These are phyloP conservation scores for Hesperophylax magnus DNA, from an alignment of 1,140 invertebrate genomes.

Conservation along the genomic window DNA sequence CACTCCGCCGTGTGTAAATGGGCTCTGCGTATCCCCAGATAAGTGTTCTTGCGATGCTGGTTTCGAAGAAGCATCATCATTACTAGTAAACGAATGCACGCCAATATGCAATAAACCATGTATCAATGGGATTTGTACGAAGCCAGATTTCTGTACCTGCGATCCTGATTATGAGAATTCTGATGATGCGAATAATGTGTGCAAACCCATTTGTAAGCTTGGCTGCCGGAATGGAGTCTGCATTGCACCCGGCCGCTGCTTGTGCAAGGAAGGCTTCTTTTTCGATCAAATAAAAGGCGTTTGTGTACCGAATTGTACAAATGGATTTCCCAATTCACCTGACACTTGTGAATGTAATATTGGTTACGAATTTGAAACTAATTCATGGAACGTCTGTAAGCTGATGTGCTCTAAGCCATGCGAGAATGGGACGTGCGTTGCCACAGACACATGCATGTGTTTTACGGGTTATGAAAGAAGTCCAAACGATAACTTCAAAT, in stretches of 20 bases:
- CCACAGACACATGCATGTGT: constrained; percentile 63
- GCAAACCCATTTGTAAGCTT: constrained; percentile 69
- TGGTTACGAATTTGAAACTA: constrained; percentile 68
- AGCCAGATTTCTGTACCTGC: constrained; percentile 64
- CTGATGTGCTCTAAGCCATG: constrained; percentile 62
- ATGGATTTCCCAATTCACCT: constrained; percentile 4
- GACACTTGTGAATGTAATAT: constrained; percentile 67
- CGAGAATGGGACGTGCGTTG: constrained; percentile 62
- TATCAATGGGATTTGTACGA: constrained; percentile 68
- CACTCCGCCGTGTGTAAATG: constrained; percentile 53
- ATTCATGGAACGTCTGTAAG: constrained; percentile 67
- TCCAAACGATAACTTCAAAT: constrained; percentile 55
- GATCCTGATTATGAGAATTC: constrained; percentile 52
- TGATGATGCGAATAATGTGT: constrained; percentile 60
- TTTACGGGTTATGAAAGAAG: constrained; percentile 60
- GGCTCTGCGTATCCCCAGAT: constrained; percentile 70
- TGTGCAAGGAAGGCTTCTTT: constrained; percentile 59
- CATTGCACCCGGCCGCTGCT: constrained; percentile 65
- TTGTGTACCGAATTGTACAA: constrained; percentile 59
- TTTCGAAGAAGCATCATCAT: constrained; percentile 59
- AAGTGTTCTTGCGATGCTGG: constrained; percentile 70
- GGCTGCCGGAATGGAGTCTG: constrained; percentile 72
- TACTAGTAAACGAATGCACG: constrained; percentile 61
- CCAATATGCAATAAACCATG: constrained; percentile 64
- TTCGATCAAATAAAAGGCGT: neutral